phyloP scores from a whole-genome alignment of 2,797 vertebrate genomes.

The Neostethus bicornis region DNA sequence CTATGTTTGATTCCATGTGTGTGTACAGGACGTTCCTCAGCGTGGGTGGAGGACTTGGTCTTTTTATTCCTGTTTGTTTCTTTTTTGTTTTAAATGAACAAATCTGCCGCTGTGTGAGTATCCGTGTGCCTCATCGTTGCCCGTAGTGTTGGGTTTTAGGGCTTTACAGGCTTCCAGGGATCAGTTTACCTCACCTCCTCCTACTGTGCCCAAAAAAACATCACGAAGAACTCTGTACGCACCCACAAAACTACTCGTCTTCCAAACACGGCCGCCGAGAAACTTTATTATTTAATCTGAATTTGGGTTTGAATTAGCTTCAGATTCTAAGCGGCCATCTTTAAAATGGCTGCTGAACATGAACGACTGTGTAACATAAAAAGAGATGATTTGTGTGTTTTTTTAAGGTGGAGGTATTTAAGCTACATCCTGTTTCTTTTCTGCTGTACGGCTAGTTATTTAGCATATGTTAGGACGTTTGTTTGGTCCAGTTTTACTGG shows the following conservation, averaged over 20 bases:
- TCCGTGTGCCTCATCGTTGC: constrained; percentile 30
- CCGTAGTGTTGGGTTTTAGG: constrained; percentile 48
- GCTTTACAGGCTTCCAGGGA: constrained; percentile 39
- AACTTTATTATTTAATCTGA: too few relatives aligned
- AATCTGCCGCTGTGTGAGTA: constrained; percentile 51
- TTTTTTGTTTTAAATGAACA: constrained; percentile 60
- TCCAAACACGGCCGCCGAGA: constrained; percentile 53
- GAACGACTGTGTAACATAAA: constrained; percentile 2
- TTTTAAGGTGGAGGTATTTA: not conserved
- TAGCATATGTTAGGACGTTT: too few relatives aligned
- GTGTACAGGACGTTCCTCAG: constrained; percentile 55
- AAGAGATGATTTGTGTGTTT: too few relatives aligned
- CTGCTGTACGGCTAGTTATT: not conserved
- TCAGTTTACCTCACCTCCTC: constrained; percentile 67
- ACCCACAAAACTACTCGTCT: constrained; percentile 58
- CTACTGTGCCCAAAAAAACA: constrained; percentile 46
- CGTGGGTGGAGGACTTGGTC: constrained; percentile 49
- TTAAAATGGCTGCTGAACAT: constrained; percentile 10
- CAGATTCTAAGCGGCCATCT: not conserved
- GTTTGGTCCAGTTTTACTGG: not conserved
- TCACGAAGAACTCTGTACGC: constrained; percentile 16
- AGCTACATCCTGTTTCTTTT: not conserved
- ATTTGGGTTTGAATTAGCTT: too few relatives aligned
- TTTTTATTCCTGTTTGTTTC: constrained; percentile 36
- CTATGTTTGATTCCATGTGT: constrained; percentile 73